Conservation (phyloP, 2,888 invertebrate genomes). For the Trichacis sp. region DNA sequence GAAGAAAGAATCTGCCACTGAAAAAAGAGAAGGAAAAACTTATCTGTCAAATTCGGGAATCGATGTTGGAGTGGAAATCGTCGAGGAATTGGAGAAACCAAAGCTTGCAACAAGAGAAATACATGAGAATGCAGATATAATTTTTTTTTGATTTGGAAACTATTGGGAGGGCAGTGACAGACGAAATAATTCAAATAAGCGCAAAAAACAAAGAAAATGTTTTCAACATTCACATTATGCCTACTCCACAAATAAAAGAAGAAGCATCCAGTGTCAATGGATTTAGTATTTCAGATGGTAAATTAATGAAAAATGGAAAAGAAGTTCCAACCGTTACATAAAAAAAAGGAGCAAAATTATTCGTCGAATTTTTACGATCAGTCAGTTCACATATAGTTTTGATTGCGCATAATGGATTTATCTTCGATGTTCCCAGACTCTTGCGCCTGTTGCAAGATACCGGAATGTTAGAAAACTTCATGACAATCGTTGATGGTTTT, state of each 20-base stretch:
- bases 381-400: neutral
- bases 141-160: conserved; percentile 36
- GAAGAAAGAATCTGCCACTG: neutral
- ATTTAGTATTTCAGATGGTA: no score
- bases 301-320: no score
- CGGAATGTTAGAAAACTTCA: no score
- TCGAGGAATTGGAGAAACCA: neutral
- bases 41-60: conserved; percentile 10
- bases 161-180: conserved; percentile 15
- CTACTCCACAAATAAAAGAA: neutral
- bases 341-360: neutral
- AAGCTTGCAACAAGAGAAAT: neutral
- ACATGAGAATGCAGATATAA: conserved; percentile 3
- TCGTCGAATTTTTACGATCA: neutral
- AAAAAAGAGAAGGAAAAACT: no score
- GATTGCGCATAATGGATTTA: conserved; percentile 11
- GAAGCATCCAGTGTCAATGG: neutral
- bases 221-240: conserved; percentile 27
- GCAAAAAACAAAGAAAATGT: conserved; percentile 4
- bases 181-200: conserved; percentile 32
- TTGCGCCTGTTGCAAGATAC: no score
- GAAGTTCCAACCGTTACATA: no score
- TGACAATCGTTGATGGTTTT: no score
- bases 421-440: conserved; percentile 7
- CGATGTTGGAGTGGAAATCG: conserved; percentile 15